Percentiles rank a stretch among this genome's conserved stretches.
Evolutionary conservation across 2,888 invertebrate genomes (phyloP).

Genomic region (Oscheius sp.): DNA sequence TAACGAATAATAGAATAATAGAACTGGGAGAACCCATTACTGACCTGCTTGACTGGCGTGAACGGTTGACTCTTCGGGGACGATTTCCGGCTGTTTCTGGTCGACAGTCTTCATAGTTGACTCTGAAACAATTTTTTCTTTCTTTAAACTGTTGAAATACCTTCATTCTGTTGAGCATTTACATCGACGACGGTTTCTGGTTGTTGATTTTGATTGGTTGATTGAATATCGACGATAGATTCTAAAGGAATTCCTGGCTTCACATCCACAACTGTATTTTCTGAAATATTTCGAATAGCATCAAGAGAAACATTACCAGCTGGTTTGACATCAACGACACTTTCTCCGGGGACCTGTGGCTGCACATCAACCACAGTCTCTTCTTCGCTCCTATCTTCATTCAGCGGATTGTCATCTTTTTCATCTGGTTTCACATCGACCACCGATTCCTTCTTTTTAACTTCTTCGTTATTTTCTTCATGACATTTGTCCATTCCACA

Average conservation of each 20-base stretch:
- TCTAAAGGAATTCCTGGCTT: background rate
- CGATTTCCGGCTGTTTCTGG: too few species aligned
- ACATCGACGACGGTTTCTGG: constrained; percentile 11
- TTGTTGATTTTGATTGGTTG: background rate
- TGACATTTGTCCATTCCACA: constrained; percentile 39
- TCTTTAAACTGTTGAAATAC: too few species aligned
- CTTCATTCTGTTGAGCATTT: too few species aligned
- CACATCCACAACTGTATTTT: background rate
- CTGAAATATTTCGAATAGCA: background rate
- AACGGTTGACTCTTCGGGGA: too few species aligned
- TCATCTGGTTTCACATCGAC: background rate
- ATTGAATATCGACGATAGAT: constrained; percentile 14
- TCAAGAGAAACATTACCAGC: too few species aligned
- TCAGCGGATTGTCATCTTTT: background rate
- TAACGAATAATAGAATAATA: background rate
- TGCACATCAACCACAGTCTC: background rate
- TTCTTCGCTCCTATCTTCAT: background rate
- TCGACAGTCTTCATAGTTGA: too few species aligned
- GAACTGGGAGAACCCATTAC: background rate
- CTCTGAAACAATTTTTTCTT: too few species aligned
- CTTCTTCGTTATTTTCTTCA: background rate
- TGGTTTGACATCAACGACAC: background rate
- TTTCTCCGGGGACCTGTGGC: background rate
- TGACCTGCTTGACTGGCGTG: background rate
- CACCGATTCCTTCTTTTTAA: background rate